Evolutionary conservation across 1,140 invertebrate species (phyloP), one percentile per base, ranked within the genome.

Genomic region (Heliconius hewitsoni): DNA sequence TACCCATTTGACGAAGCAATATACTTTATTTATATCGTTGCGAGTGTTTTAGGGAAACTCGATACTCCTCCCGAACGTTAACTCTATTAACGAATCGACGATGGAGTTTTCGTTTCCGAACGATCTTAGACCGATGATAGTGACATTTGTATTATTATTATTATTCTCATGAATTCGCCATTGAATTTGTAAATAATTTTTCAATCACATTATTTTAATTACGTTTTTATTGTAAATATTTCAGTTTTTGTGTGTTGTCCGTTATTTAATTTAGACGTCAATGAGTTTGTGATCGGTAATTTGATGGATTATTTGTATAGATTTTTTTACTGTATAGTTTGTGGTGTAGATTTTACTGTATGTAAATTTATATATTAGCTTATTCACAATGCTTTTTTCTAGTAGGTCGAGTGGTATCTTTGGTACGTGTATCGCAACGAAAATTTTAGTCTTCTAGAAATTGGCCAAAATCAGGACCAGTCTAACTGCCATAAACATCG

Each of bases 261-360:
- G 83, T 86, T 85, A 83, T 84, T 85, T 90, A 86, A 87, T 86
- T 86, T 87, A 87, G 81, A 86, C 27, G 80, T 82, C 86, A 88
- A 90, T 91, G 83, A 86, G 85, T 86, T 87, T 90, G 87, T 91
- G 87, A 87, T 91, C 85, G 81, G 81, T 85, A 82, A 76, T 82
- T 85, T 73, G 74, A 81, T 81, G 83, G 78, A 84, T 87, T 90
- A 82, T 89, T 89, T 92, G 86, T 93, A 90, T 90, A 89, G 85
- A 78, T 90, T 90, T 88, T 86, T 90, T 89, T 88, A 88, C 83
- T 90, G 87, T 91, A 89, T 90, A 91, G 89, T 90, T 90, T 90
- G 85, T 89, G 82, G 83, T 88, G 81, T 89, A 87, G 82, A 86
- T 76, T 73, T 86, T 87, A 83, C 79, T 74, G 78, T 86, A 66